Evolutionary conservation across 1,140 invertebrate species (phyloP), one percentile per base, ranked within the genome.

Genomic region (Nephila pilipes): DNA sequence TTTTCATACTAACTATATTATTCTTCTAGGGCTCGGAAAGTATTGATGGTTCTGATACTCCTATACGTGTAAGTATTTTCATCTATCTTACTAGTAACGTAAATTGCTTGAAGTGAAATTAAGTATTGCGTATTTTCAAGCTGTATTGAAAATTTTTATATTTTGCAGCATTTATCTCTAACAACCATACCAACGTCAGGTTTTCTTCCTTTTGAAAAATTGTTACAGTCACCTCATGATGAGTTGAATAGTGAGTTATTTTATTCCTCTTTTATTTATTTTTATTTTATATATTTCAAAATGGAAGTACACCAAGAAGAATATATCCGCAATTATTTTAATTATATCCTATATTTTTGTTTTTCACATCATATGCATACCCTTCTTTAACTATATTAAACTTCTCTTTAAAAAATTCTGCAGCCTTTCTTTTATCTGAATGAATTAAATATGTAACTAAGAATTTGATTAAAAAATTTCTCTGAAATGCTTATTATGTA

Each of bases 181-280:
- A 18, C 83, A 22, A 94, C 90, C 65, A 94, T 94, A 46, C 90
- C 93, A 87, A 92, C 75, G 80, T 85, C 90, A 46, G 81, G 87
- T 8, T 94, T 94, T 16, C 32, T 95, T 29, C 94, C 95, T 12
- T 95, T 95, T 58, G 95, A 95, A 85, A 95, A 95, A 90, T 92
- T 95, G 8, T 79, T 95, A 16, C 93, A 94, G 25, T 80, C 85
- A 16, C 85, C 83, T 18, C 29, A 46, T 75, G 93, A 90, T 69
- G 54, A 55, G 25, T 29, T 80, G 46, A 87, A 55, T 36, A 89
- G 92, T 93, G 69, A 85, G 69, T 89, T 60, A 6, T 22, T 22
- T 20, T 22, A n/a, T 60, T 22, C 5, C 0, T 4, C 3, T 60
- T 4, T 12, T 57, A 6, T 60, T 60, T 1, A n/a, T n/a, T n/a